These are phyloP conservation scores for Pissodes strobi DNA, from an alignment of 1,140 invertebrate genomes.

Conservation along the genomic window DNA sequence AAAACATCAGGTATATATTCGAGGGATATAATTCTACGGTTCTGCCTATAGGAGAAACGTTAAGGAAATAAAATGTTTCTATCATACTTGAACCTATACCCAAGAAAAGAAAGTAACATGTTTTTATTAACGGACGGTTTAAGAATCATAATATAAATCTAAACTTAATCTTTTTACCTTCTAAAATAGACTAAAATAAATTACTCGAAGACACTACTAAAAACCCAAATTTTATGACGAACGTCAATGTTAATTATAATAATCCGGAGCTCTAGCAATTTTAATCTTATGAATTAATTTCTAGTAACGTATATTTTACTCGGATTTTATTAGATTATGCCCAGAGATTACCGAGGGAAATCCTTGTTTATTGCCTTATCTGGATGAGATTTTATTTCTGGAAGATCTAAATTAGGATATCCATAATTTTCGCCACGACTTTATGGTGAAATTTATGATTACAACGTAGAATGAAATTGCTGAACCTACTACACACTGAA, in stretches of 20 bases:
- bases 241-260: constrained; percentile 9
- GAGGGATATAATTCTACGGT: too few species aligned
- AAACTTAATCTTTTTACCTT: too few species aligned
- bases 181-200: constrained; percentile 2
- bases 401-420: constrained; percentile 20
- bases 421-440: constrained; percentile 13
- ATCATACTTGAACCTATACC: too few species aligned
- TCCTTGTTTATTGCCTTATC: constrained; percentile 27
- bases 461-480: background rate
- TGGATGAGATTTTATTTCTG: constrained; percentile 20
- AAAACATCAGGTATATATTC: too few species aligned
- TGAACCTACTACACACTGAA: too few species aligned
- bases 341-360: constrained; percentile 11
- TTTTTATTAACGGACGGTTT: too few species aligned
- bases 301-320: constrained; percentile 20
- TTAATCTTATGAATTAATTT: constrained; percentile 33
- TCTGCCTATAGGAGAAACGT: too few species aligned
- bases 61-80: too few species aligned
- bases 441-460: constrained; percentile 13
- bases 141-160: too few species aligned
- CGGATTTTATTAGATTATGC: constrained; percentile 17
- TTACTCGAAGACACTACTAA: background rate
- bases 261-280: constrained; percentile 16
- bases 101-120: too few species aligned
- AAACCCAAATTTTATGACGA: constrained; percentile 11